Conservation (phyloP, 1,140 invertebrate species). For the Drosophila sturtevanti region DNA sequence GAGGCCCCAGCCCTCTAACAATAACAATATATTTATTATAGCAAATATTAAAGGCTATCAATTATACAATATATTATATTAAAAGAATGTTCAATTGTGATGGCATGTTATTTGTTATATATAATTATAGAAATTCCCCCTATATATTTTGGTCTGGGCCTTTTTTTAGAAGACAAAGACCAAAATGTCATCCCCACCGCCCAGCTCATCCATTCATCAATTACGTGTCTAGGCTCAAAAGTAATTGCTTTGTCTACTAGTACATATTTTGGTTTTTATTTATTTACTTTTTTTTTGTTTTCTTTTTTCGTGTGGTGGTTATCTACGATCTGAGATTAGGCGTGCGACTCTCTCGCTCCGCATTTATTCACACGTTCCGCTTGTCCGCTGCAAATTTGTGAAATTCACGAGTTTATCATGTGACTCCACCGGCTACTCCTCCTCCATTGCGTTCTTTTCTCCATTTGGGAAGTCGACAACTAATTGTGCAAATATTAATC, state of each 20-base stretch:
- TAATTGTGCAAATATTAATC: slow-evolving; percentile 69
- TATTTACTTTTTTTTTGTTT: background rate
- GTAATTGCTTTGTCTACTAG: slow-evolving; percentile 49
- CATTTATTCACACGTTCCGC: slow-evolving; percentile 67
- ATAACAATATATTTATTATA: slow-evolving; percentile 42
- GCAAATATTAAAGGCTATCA: slow-evolving; percentile 41
- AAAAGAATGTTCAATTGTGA: slow-evolving; percentile 2
- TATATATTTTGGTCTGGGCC: slow-evolving; percentile 1
- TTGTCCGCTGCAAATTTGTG: slow-evolving; percentile 52
- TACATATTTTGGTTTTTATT: background rate
- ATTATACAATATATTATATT: slow-evolving; percentile 49
- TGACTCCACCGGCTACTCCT: slow-evolving; percentile 37
- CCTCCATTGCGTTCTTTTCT: too few species aligned
- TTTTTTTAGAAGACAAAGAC: slow-evolving; percentile 38
- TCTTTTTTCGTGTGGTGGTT: slow-evolving; percentile 25
- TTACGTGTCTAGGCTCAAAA: slow-evolving; percentile 21
- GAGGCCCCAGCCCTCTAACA: slow-evolving; percentile 33
- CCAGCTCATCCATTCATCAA: slow-evolving; percentile 37
- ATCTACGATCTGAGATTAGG: slow-evolving; percentile 72
- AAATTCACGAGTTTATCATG: slow-evolving; percentile 74
- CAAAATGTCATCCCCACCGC: background rate
- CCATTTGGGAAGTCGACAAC: slow-evolving; percentile 22
- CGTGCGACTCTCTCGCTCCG: slow-evolving; percentile 45
- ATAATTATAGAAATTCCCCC: slow-evolving; percentile 3
- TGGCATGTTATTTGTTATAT: background rate